Base-by-base conservation (phyloP, 2,888 invertebrate genomes). In the Eristalinus aeneus region DNA sequence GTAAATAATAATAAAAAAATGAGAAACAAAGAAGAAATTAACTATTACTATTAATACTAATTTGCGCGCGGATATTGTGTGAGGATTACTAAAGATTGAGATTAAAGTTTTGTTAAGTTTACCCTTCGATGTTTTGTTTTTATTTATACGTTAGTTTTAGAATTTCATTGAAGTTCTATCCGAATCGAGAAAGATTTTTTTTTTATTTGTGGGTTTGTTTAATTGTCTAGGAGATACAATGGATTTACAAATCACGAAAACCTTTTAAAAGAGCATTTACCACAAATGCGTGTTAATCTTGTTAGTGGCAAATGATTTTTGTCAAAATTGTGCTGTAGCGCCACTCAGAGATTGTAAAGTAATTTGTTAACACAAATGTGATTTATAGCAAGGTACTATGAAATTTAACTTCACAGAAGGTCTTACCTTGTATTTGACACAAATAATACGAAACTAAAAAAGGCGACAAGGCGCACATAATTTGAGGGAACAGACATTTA, bases 41-140 rank as follows among this genome's bases (percentile, higher is more conserved):
- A 80, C 75, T 80, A 68, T 85, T 27, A 77, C 80, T 61, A 63
- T 76, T 81, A 81, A 80, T 85, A 85, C 80, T 85, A 85, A 72
- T 80, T 84, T 75, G 83, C 73, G 83, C 83, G 67, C 73, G 78
- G 68, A 73, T 73, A 58, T 78, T 83, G 69, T 77, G 77, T 78
- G 46, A 83, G 75, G 60, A 69, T 53, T 68, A 76, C 32, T 46
- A 71, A 46, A 46, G 65, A 63, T 58, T 68, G 67, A 65, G 73
- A 64, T 68, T 63, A 76, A 56, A 11, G 36, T 72, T 63, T 54
- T n/a, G 20, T 60, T 60, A 61, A 69, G 58, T 61, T 72, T 79
- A 73, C 67, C 65, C 67, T 79, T 72, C 65, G 73, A 46, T 23
- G n/a, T 75, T 46, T 73, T 54, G 58, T 53, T 75, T 68, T 22